These are phyloP conservation scores for Ancistrus triradiatus DNA, from an alignment of 2,113 vertebrate genomes.

Conservation along the genomic window DNA sequence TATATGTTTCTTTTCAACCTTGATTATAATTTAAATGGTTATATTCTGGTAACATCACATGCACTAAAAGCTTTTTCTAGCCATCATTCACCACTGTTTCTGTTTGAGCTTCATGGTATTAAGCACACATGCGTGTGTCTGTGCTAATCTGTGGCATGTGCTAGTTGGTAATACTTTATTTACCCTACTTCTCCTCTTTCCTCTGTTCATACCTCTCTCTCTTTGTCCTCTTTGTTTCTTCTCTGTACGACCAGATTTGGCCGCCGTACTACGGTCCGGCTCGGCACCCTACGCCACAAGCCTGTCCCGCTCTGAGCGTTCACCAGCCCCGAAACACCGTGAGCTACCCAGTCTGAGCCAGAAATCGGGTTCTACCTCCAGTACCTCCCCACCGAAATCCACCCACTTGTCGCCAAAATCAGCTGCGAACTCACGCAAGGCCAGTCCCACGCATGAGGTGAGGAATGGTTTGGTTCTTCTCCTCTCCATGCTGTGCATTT, in stretches of 20 bases:
- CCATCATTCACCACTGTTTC: not conserved
- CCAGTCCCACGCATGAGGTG: slow-evolving; percentile 91
- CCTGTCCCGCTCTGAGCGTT: slow-evolving; percentile 58
- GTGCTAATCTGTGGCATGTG: slow-evolving; percentile 6
- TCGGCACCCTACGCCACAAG: slow-evolving; percentile 60
- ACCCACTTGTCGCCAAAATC: slow-evolving; percentile 67
- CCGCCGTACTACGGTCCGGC: slow-evolving; percentile 55
- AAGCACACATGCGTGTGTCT: not conserved
- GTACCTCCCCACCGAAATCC: slow-evolving; percentile 58
- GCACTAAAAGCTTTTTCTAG: slow-evolving; percentile 4
- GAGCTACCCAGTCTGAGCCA: slow-evolving; percentile 69
- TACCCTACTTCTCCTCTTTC: not conserved
- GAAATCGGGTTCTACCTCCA: slow-evolving; percentile 67
- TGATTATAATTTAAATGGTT: too few species aligned
- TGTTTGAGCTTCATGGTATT: too few species aligned
- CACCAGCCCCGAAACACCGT: slow-evolving; percentile 62
- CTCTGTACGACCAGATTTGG: slow-evolving; percentile 68
- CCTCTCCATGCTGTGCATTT: too few species aligned
- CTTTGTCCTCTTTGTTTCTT: not conserved
- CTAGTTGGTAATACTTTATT: not conserved
- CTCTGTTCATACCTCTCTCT: not conserved
- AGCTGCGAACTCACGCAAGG: slow-evolving; percentile 67
- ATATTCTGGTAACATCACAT: too few species aligned
- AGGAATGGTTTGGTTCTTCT: too few species aligned
- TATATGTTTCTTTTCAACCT: too few species aligned